Evolutionary conservation across 2,888 invertebrate species (phyloP).

Genomic region (Tortricodes alternella): DNA sequence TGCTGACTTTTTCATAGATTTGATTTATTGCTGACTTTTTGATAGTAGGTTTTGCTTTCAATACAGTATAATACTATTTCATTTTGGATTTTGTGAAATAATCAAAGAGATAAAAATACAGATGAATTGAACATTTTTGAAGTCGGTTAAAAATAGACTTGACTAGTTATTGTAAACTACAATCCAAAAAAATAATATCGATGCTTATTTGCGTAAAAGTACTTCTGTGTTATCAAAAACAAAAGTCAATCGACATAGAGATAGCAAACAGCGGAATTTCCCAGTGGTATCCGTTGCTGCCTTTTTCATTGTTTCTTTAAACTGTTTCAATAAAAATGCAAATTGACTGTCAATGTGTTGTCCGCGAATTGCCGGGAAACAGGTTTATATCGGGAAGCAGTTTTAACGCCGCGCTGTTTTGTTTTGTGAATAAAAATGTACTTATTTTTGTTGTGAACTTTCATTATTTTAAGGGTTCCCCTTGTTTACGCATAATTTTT

Average conservation of each 20-base stretch:
- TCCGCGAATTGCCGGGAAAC: conserved; percentile 60
- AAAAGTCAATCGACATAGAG: conserved; percentile 14
- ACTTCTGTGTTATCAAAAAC: conserved; percentile 10
- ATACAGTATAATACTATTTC: too few relatives aligned
- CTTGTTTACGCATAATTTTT: background rate
- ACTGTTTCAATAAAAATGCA: conserved; percentile 77
- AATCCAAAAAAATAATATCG: too few relatives aligned
- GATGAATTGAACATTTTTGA: too few relatives aligned
- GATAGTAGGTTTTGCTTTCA: background rate
- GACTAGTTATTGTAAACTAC: too few relatives aligned
- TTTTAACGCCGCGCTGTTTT: conserved; percentile 47
- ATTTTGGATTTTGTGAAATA: too few relatives aligned
- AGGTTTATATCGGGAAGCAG: conserved; percentile 61
- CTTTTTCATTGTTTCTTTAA: conserved; percentile 69
- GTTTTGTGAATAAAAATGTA: conserved; percentile 23
- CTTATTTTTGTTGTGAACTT: conserved; percentile 18
- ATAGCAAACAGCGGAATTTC: conserved; percentile 23
- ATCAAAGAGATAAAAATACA: too few relatives aligned
- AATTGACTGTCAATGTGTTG: conserved; percentile 62
- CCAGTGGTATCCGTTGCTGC: conserved; percentile 32
- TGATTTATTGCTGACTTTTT: background rate
- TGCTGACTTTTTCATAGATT: background rate
- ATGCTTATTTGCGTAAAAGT: background rate
- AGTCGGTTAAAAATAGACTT: too few relatives aligned
- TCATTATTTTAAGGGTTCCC: background rate